Percentiles rank a stretch among this genome's conserved stretches.
phyloP scores from a whole-genome alignment of 2,797 vertebrate genomes.

The Pelochelys cantorii region DNA sequence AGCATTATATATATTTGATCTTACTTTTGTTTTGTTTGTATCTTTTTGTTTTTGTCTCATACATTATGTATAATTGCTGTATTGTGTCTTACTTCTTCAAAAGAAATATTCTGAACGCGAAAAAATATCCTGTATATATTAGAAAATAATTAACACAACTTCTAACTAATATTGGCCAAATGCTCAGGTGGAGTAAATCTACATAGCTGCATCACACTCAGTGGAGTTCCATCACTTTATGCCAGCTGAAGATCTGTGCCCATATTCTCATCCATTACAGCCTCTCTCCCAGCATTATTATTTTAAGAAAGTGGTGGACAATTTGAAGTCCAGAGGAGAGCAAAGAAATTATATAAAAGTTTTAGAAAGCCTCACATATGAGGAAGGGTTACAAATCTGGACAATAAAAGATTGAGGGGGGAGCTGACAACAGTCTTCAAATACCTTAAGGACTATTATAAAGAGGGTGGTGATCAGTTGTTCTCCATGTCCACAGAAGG shows the following conservation, averaged over 20 bases:
- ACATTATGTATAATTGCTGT: background rate
- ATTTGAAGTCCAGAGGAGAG: background rate
- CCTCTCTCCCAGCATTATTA: background rate
- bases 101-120: slow-evolving; percentile 28
- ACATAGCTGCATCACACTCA: background rate
- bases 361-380: background rate
- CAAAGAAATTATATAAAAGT: background rate
- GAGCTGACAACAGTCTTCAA: background rate
- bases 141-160: background rate
- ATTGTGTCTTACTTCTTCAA: slow-evolving; percentile 12
- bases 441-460: background rate
- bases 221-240: background rate
- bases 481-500: no score
- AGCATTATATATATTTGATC: background rate
- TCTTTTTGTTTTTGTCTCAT: slow-evolving; percentile 33
- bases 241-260: background rate
- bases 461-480: background rate
- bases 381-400: background rate
- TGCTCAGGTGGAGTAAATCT: background rate
- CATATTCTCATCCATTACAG: background rate
- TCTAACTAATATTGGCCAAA: background rate
- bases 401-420: background rate
- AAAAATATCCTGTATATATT: background rate
- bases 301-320: background rate
- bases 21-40: slow-evolving; percentile 35